These are phyloP conservation scores for Chymomyza fuscimana DNA, from an alignment of 2,888 invertebrate species.

Conservation along the genomic window DNA sequence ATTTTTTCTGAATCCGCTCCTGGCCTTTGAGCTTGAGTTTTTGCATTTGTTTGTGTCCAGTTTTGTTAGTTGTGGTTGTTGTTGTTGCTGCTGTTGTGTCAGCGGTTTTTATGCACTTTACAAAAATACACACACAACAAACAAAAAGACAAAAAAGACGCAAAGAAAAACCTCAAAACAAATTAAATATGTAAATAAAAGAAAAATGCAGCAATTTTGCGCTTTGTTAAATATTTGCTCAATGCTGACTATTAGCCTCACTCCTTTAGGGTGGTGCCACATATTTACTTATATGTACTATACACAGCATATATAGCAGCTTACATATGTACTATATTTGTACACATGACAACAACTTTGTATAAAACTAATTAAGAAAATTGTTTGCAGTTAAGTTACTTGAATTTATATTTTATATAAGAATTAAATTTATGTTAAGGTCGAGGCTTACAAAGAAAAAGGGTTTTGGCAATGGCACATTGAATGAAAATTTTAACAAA, in stretches of 20 bases:
- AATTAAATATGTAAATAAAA: conserved; percentile 71
- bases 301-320: no score
- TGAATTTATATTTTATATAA: no score
- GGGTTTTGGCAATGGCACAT: no score
- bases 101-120: conserved; percentile 35
- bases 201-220: conserved; percentile 68
- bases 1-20: no score
- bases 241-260: conserved; percentile 39
- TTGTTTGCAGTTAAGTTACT: no score
- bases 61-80: conserved; percentile 25
- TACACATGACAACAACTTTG: no score
- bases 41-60: conserved; percentile 31
- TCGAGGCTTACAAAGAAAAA: no score
- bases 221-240: conserved; percentile 72
- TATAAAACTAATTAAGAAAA: no score
- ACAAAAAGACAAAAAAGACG: conserved; percentile 11
- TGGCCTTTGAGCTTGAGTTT: conserved; percentile 1
- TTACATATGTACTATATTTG: no score
- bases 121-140: background rate
- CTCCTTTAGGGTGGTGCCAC: background rate
- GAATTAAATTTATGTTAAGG: no score
- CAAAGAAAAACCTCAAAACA: conserved; percentile 66
- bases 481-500: no score
- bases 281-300: no score
- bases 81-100: conserved; percentile 32